Evolutionary conservation across 2,888 invertebrate genomes (phyloP).

Genomic region (Scaptomyza cyrtandrae): DNA sequence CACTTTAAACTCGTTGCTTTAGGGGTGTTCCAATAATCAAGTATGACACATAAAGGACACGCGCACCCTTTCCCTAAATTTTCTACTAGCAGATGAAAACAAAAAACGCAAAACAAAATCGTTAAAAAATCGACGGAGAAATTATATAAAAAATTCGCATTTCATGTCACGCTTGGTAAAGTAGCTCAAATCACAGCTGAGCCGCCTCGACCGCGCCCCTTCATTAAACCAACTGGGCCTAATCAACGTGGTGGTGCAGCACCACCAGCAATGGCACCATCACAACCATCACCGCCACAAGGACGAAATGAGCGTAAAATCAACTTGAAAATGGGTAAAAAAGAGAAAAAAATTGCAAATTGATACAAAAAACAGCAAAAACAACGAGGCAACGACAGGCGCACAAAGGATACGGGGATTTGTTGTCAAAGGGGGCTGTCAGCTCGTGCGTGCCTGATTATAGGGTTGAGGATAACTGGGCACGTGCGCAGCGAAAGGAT

Average conservation of each 20-base stretch:
- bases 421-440: slow-evolving; percentile 50
- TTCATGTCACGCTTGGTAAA: slow-evolving; percentile 72
- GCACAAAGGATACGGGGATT: slow-evolving; percentile 55
- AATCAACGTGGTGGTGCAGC: slow-evolving; percentile 50
- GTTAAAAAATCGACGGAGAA: slow-evolving; percentile 44
- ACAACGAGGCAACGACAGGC: slow-evolving; percentile 63
- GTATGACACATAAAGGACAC: slow-evolving; percentile 76
- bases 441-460: slow-evolving; percentile 80
- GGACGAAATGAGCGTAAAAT: slow-evolving; percentile 54
- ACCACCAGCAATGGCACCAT: slow-evolving; percentile 42
- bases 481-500: slow-evolving; percentile 77
- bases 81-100: slow-evolving; percentile 50
- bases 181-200: slow-evolving; percentile 68
- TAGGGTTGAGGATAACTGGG: slow-evolving; percentile 75
- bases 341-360: slow-evolving; percentile 61
- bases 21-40: slow-evolving; percentile 71
- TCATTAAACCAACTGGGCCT: slow-evolving; percentile 61
- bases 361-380: slow-evolving; percentile 62
- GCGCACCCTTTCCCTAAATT: slow-evolving; percentile 52
- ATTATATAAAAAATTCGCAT: slow-evolving; percentile 47
- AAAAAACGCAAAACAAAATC: slow-evolving; percentile 35
- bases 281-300: slow-evolving; percentile 22
- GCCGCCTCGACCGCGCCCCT: slow-evolving; percentile 61
- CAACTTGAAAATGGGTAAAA: slow-evolving; percentile 78
- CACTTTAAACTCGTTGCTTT: slow-evolving; percentile 21